These are phyloP conservation scores for Trimorus sp. DNA, from an alignment of 2,888 invertebrate genomes.

Conservation along the genomic window DNA sequence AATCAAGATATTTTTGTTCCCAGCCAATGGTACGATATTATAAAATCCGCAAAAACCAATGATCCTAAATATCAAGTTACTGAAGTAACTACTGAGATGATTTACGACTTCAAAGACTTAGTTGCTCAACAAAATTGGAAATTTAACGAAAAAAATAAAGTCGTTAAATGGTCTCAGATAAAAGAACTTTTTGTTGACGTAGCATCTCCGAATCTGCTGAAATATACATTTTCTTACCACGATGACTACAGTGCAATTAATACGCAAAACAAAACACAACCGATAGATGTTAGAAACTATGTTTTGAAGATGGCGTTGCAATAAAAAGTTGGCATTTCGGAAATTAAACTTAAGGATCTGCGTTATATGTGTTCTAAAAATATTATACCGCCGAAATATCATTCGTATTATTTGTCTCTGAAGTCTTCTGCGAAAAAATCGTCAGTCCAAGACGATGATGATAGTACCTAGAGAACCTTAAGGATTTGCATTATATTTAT, in stretches of 20 bases:
- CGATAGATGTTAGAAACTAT: too few species aligned
- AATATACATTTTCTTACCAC: constrained; percentile 19
- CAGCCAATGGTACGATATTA: constrained; percentile 18
- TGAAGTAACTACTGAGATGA: constrained; percentile 24
- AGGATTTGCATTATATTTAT: too few species aligned
- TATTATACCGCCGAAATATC: too few species aligned
- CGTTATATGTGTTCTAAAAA: too few species aligned
- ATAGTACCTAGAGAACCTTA: too few species aligned
- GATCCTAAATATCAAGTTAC: constrained; percentile 44
- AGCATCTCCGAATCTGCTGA: constrained; percentile 24
- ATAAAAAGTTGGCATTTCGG: too few species aligned
- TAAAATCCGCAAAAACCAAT: constrained; percentile 34
- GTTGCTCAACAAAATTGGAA: constrained; percentile 47
- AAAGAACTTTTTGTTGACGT: constrained; percentile 17
- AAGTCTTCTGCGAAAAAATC: too few species aligned
- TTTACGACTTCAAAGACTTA: constrained; percentile 50
- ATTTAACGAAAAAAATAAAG: constrained; percentile 21
- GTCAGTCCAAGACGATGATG: too few species aligned
- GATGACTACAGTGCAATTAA: constrained; percentile 78
- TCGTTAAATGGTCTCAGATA: constrained; percentile 40
- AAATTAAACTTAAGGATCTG: too few species aligned
- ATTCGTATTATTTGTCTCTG: too few species aligned
- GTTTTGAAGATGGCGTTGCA: too few species aligned
- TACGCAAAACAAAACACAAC: not conserved
- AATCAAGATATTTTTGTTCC: constrained; percentile 2